Percentiles rank a stretch among this genome's conserved stretches.
These are phyloP conservation scores for Orestias chungarensis DNA, from an alignment of 2,797 vertebrate genomes.

Conservation along the genomic window DNA sequence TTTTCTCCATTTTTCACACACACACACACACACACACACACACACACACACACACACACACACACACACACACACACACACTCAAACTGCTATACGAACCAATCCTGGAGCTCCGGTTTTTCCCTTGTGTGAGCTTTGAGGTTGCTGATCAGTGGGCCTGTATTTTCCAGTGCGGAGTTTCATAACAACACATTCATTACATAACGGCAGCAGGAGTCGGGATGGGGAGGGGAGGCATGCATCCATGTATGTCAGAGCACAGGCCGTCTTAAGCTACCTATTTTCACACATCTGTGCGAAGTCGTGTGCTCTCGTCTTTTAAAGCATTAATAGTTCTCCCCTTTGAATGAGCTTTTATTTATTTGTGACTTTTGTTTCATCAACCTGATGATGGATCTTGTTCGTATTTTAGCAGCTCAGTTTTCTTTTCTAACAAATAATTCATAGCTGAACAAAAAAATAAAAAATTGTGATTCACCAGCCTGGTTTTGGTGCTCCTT, in stretches of 20 bases:
- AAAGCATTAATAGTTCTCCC: conserved; percentile 1
- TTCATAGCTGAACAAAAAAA: not conserved
- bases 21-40: not conserved
- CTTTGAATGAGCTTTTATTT: conserved; percentile 18
- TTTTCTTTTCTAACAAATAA: conserved; percentile 11
- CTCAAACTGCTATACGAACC: conserved; percentile 34
- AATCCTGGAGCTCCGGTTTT: conserved; percentile 35
- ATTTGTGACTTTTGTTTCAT: conserved; percentile 19
- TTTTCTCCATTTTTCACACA: not conserved
- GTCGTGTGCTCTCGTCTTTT: conserved; percentile 18
- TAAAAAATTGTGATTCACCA: conserved; percentile 35
- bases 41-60: no score
- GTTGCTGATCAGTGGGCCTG: conserved; percentile 57
- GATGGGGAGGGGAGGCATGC: conserved; percentile 43
- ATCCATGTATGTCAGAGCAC: conserved; percentile 62
- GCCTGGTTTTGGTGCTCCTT: conserved; percentile 9
- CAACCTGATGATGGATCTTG: conserved; percentile 37
- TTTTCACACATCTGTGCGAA: conserved; percentile 21
- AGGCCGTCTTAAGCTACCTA: conserved; percentile 53
- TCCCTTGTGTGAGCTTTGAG: conserved; percentile 29
- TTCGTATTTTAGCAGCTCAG: conserved; percentile 14
- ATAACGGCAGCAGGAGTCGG: conserved; percentile 69
- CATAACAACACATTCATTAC: conserved; percentile 74
- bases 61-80: conserved; percentile 24
- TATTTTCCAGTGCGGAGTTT: conserved; percentile 78